These are phyloP conservation scores for Charanyca ferruginea DNA, from an alignment of 2,888 invertebrate genomes.

Conservation along the genomic window DNA sequence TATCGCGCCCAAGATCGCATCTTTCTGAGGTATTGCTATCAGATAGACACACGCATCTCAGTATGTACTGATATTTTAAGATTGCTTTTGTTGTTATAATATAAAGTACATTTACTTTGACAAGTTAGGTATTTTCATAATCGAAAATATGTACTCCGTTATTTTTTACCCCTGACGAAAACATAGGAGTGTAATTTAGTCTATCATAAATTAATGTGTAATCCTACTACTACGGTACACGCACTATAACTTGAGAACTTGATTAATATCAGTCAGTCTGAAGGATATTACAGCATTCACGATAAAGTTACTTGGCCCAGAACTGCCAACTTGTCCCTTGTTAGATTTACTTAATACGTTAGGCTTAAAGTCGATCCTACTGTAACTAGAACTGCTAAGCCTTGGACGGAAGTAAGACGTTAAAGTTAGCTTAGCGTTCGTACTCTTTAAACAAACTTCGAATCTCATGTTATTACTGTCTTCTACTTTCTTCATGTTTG, in stretches of 20 bases:
- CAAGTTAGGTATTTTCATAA: slow-evolving; percentile 3
- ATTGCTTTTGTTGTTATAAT: no score
- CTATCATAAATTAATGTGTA: neutral
- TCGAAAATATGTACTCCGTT: neutral
- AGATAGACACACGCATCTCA: neutral
- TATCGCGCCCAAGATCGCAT: no score
- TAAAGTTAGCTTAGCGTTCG: slow-evolving; percentile 1
- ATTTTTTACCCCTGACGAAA: no score
- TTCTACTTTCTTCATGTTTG: neutral
- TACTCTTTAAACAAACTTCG: neutral
- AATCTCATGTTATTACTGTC: slow-evolving; percentile 15
- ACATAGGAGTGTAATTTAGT: no score
- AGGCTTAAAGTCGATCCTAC: slow-evolving; percentile 24
- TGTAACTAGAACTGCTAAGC: slow-evolving; percentile 27
- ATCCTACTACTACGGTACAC: neutral
- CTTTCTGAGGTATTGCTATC: no score
- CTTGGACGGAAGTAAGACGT: neutral
- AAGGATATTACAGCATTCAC: slow-evolving; percentile 16
- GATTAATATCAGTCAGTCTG: slow-evolving; percentile 13
- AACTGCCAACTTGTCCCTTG: slow-evolving; percentile 27
- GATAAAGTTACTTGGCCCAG: slow-evolving; percentile 28
- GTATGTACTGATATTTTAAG: no score
- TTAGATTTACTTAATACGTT: slow-evolving; percentile 43
- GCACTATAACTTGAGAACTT: neutral
- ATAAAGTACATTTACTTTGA: slow-evolving; percentile 6